phyloP scores from a whole-genome alignment of 2,797 vertebrate genomes.

The Xyrichtys novacula region DNA sequence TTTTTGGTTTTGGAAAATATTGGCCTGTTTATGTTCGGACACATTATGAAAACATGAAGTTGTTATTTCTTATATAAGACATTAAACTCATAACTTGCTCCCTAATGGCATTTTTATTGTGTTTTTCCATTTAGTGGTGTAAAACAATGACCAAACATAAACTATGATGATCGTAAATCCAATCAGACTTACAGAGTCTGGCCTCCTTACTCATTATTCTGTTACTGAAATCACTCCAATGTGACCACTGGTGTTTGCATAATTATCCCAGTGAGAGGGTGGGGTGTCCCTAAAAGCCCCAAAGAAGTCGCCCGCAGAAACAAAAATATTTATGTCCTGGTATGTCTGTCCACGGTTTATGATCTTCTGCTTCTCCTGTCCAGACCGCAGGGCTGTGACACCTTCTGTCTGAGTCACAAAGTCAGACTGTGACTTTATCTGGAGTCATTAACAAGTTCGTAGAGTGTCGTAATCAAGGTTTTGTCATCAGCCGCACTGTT shows the following conservation, averaged over 20 bases:
- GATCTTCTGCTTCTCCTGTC: constrained; percentile 24
- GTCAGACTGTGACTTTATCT: constrained; percentile 66
- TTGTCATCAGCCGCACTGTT: constrained; percentile 21
- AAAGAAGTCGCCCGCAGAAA: constrained; percentile 58
- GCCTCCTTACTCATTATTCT: constrained; percentile 40
- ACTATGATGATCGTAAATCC: constrained; percentile 49
- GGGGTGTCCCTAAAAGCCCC: constrained; percentile 58
- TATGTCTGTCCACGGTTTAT: constrained; percentile 68
- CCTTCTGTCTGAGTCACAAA: constrained; percentile 48
- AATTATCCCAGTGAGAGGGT: constrained; percentile 65
- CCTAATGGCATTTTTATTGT: constrained; percentile 26
- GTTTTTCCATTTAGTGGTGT: constrained; percentile 62
- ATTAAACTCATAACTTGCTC: constrained; percentile 21
- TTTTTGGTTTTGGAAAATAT: constrained; percentile 45
- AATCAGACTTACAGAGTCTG: constrained; percentile 52
- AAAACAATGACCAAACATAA: constrained; percentile 40
- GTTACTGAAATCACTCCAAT: constrained; percentile 36
- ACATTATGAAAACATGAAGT: constrained; percentile 22
- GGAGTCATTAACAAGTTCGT: constrained; percentile 45
- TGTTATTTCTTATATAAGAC: constrained; percentile 22
- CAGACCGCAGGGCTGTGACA: constrained; percentile 59
- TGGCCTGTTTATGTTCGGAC: constrained; percentile 1
- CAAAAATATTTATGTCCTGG: constrained; percentile 65
- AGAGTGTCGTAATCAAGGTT: constrained; percentile 36
- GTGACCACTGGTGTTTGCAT: constrained; percentile 42